A percentile compares a stretch with the other conserved stretches of the same genome.
Evolutionary conservation across 2,113 vertebrate genomes (phyloP).

Genomic region (Spea bombifrons): DNA sequence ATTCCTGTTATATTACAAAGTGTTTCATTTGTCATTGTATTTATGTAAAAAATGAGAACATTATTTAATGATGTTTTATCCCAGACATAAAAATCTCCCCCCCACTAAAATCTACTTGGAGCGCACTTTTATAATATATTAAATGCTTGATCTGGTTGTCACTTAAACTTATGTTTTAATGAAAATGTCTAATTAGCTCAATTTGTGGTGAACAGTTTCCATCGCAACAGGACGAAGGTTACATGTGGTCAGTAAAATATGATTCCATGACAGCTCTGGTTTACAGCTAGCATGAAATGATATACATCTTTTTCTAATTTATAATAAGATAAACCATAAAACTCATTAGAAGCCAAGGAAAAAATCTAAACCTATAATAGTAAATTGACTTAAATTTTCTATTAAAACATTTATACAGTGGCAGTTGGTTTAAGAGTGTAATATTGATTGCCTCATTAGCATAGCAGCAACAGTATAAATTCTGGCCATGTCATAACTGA

Average conservation of each 20-base stretch:
- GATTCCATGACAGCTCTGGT: constrained; percentile 13
- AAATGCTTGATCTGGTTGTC: constrained; percentile 8
- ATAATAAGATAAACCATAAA: constrained; percentile 37
- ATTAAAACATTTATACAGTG: constrained; percentile 33
- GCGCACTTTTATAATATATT: not conserved
- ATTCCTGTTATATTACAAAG: no score
- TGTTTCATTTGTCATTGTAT: no score
- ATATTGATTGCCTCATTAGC: constrained; percentile 44
- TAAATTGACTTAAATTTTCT: constrained; percentile 33
- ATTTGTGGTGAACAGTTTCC: constrained; percentile 33
- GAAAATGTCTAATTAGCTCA: constrained; percentile 45
- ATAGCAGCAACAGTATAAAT: constrained; percentile 27
- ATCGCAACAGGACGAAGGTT: constrained; percentile 21
- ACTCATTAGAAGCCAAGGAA: constrained; percentile 28
- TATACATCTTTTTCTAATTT: constrained; percentile 38
- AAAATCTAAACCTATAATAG: constrained; percentile 37
- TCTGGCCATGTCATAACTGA: not conserved
- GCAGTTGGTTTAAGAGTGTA: constrained; percentile 28
- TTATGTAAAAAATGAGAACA: no score
- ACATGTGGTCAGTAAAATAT: constrained; percentile 35
- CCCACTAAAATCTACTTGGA: not conserved
- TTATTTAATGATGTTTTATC: no score
- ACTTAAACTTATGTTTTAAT: constrained; percentile 32
- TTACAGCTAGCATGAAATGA: constrained; percentile 17
- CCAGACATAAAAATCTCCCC: not conserved